Percentiles rank a stretch among this genome's conserved stretches.
Conservation (phyloP, 2,888 invertebrate species). For the Ectropis crepuscularia region DNA sequence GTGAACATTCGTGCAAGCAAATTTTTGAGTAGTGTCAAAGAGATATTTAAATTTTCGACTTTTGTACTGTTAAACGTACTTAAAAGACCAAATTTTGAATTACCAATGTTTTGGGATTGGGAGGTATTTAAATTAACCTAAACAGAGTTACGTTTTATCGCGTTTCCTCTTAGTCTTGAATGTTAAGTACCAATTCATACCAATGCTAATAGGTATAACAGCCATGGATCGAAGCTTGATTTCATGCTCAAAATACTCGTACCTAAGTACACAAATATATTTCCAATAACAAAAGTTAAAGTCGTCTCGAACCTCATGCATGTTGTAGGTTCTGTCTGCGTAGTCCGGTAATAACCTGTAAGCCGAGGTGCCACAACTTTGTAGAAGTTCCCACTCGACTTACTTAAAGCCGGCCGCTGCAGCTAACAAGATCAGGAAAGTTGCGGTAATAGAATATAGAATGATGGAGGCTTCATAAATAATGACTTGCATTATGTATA, state of each 20-base stretch:
- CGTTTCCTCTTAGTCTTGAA: too few relatives aligned
- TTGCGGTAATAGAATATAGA: constrained; percentile 24
- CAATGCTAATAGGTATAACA: too few relatives aligned
- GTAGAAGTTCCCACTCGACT: constrained; percentile 10
- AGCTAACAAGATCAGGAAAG: constrained; percentile 31
- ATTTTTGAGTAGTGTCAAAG: too few relatives aligned
- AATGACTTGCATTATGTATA: constrained; percentile 22
- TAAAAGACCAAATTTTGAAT: too few relatives aligned
- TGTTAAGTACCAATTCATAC: too few relatives aligned
- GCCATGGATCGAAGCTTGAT: neutral
- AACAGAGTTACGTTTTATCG: too few relatives aligned
- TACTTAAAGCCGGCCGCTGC: constrained; percentile 18
- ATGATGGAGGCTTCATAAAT: constrained; percentile 8
- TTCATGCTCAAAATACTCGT: neutral
- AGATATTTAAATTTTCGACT: too few relatives aligned
- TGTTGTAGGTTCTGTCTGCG: constrained; percentile 3
- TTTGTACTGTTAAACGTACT: too few relatives aligned
- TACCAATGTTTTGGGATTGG: too few relatives aligned
- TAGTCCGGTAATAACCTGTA: constrained; percentile 23
- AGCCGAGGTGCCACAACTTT: constrained; percentile 26
- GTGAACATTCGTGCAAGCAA: too few relatives aligned
- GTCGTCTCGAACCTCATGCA: constrained; percentile 5
- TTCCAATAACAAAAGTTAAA: constrained; percentile 26
- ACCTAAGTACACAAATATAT: constrained; percentile 12
- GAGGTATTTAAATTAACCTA: too few relatives aligned